Evolutionary conservation across 2,888 invertebrate species (phyloP).

Genomic region (Halictus ligatus): DNA sequence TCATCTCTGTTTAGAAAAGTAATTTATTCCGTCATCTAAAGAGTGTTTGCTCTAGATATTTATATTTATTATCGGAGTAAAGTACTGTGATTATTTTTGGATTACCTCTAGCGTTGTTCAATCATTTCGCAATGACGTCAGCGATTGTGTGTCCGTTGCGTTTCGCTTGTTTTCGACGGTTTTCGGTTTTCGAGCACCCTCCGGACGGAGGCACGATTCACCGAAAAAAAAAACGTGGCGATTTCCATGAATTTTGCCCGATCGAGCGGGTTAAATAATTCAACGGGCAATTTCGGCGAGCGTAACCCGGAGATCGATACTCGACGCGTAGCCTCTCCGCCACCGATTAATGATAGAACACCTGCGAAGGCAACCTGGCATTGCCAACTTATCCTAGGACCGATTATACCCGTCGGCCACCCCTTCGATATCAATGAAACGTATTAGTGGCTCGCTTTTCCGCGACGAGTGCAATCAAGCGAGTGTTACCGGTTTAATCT

Average conservation of each 20-base stretch:
- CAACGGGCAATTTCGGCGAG: slow-evolving; percentile 34
- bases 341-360: background rate
- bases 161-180: background rate
- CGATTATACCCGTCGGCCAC: background rate
- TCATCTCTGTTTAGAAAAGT: background rate
- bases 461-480: background rate
- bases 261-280: slow-evolving; percentile 36
- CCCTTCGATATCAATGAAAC: background rate
- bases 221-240: slow-evolving; percentile 1
- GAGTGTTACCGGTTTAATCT: background rate
- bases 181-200: background rate
- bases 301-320: slow-evolving; percentile 13
- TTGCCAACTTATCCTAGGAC: slow-evolving; percentile 11
- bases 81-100: too few relatives aligned
- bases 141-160: too few relatives aligned
- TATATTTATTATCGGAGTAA: too few relatives aligned
- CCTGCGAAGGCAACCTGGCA: background rate
- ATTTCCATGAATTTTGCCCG: slow-evolving; percentile 3
- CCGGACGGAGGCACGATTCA: background rate
- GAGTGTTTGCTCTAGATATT: background rate
- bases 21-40: background rate
- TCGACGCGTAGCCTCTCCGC: background rate
- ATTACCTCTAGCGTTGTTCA: too few relatives aligned
- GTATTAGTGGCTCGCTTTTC: background rate
- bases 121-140: too few relatives aligned